Base-by-base conservation (phyloP, 1,140 invertebrate species). In the Acromyrmex charruanus region DNA sequence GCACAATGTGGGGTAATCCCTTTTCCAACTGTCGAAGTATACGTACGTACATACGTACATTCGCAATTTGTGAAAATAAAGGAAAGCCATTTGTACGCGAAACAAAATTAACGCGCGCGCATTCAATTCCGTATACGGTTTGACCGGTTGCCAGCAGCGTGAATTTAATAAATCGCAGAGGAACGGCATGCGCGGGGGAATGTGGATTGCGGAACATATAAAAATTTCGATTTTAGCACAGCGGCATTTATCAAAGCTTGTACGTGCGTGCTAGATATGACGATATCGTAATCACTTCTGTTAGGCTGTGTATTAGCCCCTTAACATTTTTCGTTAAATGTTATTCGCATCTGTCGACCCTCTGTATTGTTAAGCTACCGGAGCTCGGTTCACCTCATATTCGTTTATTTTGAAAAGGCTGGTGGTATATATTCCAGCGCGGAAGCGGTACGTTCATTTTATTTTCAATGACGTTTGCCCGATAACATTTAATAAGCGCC, bases 401-500 rank as follows among this genome's bases (percentile, higher is more conserved):
- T 82, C 61, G 58, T 74, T 81, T 81, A 58, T 81, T 84, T 74
- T 61, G 55, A 75, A 74, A 84, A 55, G 68, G 39, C 35, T 25
- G 39, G 79, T 49, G 68, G 31, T 72, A 51, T 71, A 18, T 71
- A 49, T 58, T 44, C 66, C 66, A 12, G 35, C 68, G 68, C 80
- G 68, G 58, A 81, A 81, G 77, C 77, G 77, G 58, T 59, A 75
- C 80, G 55, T 84, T 74, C 55, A 84, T 84, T 84, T 84, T 84
- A 84, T 84, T 84, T 84, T 74, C 80, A 74, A 84, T 84, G 80
- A 84, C 80, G 44, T 84, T 84, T 84, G 80, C 69, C 69, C 80
- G 80, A 84, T 84, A 84, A 84, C 80, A 84, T 84, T 84, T 84
- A 84, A 84, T 84, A 84, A 84, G 80, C 80, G 80, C 55, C 80